Percentiles rank a stretch among this genome's conserved stretches.
Conservation (phyloP, 1,140 invertebrate species). For the Pseudomyrmex concolor region DNA sequence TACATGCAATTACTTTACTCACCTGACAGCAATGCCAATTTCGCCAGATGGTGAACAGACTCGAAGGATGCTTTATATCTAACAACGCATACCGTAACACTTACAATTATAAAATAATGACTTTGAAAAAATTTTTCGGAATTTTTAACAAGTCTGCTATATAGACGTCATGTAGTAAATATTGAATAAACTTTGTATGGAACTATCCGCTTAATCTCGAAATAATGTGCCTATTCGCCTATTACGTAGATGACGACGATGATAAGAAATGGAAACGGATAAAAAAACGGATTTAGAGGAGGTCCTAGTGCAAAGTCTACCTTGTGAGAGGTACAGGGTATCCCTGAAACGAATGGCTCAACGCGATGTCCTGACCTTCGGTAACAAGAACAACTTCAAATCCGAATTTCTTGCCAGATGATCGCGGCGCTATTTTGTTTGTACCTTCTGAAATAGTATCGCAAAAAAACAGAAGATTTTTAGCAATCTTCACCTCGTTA, state of each 20-base stretch:
- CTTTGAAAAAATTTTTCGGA: background rate
- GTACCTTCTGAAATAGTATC: constrained; percentile 84
- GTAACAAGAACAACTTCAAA: constrained; percentile 88
- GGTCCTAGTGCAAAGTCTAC: constrained; percentile 76
- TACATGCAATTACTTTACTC: constrained; percentile 67
- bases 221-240: background rate
- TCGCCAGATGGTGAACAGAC: constrained; percentile 24
- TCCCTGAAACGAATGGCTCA: constrained; percentile 86
- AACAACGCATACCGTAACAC: background rate
- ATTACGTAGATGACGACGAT: constrained; percentile 49
- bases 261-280: constrained; percentile 35
- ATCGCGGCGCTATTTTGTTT: constrained; percentile 85
- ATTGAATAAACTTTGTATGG: background rate
- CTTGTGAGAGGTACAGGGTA: constrained; percentile 87
- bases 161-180: background rate
- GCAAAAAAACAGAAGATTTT: constrained; percentile 26
- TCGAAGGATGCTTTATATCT: background rate
- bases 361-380: constrained; percentile 84
- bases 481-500: constrained; percentile 85
- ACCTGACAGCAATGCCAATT: constrained; percentile 53
- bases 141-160: background rate
- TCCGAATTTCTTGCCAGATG: constrained; percentile 87
- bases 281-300: constrained; percentile 7
- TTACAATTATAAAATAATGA: background rate
- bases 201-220: background rate